Conservation (phyloP, 2,113 vertebrate genomes). For the Burhinus oedicnemus region DNA sequence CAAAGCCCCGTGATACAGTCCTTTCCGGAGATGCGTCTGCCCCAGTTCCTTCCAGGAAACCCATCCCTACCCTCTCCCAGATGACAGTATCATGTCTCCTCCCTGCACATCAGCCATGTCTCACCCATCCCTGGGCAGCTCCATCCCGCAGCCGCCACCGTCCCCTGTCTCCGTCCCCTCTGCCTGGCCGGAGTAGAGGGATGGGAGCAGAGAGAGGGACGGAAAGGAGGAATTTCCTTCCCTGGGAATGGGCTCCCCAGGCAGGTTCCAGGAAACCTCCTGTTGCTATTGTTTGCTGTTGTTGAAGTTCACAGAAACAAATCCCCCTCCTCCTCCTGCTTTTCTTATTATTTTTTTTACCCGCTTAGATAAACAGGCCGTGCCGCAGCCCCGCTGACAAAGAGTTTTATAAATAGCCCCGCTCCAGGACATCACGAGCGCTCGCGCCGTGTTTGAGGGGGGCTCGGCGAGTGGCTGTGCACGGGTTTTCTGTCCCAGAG, state of each 20-base stretch:
- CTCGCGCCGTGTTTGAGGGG: fast-evolving
- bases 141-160: not conserved
- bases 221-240: slow-evolving; percentile 27
- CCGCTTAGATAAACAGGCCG: not conserved
- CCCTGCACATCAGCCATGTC: not conserved
- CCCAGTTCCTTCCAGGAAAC: not conserved
- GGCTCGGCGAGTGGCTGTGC: fast-evolving
- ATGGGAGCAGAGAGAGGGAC: not conserved
- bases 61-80: not conserved
- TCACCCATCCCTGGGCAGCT: not conserved
- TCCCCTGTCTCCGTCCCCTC: not conserved
- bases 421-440: fast-evolving
- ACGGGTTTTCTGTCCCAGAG: not conserved
- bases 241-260: not conserved
- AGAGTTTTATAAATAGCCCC: slow-evolving; percentile 10
- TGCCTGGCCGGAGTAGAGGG: not conserved
- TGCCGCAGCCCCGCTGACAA: not conserved
- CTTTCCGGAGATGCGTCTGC: not conserved
- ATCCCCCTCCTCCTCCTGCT: not conserved
- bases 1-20: not conserved
- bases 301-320: slow-evolving; percentile 1
- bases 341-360: not conserved
- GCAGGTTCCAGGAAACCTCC: slow-evolving; percentile 45
- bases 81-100: not conserved
- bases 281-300: slow-evolving; percentile 55